Base-by-base conservation (phyloP, 2,888 invertebrate genomes). In the Geophilus truncorum region DNA sequence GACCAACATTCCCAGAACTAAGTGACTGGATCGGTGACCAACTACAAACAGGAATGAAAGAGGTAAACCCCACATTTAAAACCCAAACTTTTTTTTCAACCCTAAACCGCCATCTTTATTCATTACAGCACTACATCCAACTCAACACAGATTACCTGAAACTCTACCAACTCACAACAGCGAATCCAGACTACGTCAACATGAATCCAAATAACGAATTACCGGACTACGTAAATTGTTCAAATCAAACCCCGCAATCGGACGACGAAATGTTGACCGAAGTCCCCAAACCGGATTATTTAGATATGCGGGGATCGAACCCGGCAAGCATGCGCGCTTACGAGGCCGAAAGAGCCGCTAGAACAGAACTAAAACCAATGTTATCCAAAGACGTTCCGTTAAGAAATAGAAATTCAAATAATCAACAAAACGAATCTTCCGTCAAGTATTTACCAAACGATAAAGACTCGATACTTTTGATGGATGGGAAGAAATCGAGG, bases 111-210 rank as follows among this genome's bases (percentile, higher is more conserved):
- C n/a, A n/a, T n/a, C n/a, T n/a, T n/a, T n/a, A n/a, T n/a, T n/a
- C n/a, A 25, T 81, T 77, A 0, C 30, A 82, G 82, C 81, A 81
- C 40, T 82, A 82, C 32, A 28, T 51, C 3, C 45, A 81, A 15
- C 79, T 81, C 23, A 82, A 82, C 34, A 80, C 80, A 18, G 28
- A 81, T 3, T 81, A 81, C 40, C 34, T 82, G 51, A 28, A 40
- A 40, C 51, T 80, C 34, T 36, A 40, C 40, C 32, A 76, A 76
- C 76, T 70, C 23, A 51, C 76, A n/a, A 76, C 80, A 23, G 76
- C n/a, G 7, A 79, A 36, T 21, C 79, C 57, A 7, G 80, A 80
- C 36, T 80, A 80, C 57, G 12, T 80, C n/a, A 80, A 70, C 23
- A 57, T 80, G 80, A 51, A 51, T 51, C n/a, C 51, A 2, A 18